Conservation (phyloP, 2,797 vertebrate species). For the Amblyopsis hoosieri region DNA sequence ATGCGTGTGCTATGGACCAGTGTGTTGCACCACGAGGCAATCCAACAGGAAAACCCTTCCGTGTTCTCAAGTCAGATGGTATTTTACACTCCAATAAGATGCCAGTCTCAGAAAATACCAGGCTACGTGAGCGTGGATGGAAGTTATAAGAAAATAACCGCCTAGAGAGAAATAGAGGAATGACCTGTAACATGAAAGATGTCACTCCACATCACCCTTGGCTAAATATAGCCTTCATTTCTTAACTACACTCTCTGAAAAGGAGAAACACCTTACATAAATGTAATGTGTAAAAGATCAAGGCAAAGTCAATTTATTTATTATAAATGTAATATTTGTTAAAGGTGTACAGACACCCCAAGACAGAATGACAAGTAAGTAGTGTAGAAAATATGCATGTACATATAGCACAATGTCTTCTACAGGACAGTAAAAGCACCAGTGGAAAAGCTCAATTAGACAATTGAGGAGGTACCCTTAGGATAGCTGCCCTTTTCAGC, state of each 20-base stretch:
- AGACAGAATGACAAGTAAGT: neutral
- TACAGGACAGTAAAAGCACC: no score
- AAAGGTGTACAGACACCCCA: neutral
- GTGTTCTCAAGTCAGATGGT: constrained; percentile 26
- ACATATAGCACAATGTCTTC: neutral
- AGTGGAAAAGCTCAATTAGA: neutral
- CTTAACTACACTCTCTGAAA: constrained; percentile 14
- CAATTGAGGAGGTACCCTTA: neutral
- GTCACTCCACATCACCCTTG: constrained; percentile 24
- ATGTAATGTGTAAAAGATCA: constrained; percentile 46
- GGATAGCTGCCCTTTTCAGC: neutral
- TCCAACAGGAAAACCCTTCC: constrained; percentile 16
- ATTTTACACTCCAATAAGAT: neutral
- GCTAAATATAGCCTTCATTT: constrained; percentile 17
- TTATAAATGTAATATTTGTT: constrained; percentile 14
- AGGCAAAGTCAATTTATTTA: constrained; percentile 12
- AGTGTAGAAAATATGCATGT: neutral
- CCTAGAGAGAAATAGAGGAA: constrained; percentile 1
- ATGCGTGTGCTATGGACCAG: neutral
- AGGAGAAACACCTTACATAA: neutral
- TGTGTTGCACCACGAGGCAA: neutral
- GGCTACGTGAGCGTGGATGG: constrained; percentile 11
- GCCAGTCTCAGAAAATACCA: constrained; percentile 32
- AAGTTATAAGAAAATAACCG: constrained; percentile 23
- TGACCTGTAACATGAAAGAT: constrained; percentile 38